Conservation (phyloP, 2,888 invertebrate genomes). For the Muscina levida region DNA sequence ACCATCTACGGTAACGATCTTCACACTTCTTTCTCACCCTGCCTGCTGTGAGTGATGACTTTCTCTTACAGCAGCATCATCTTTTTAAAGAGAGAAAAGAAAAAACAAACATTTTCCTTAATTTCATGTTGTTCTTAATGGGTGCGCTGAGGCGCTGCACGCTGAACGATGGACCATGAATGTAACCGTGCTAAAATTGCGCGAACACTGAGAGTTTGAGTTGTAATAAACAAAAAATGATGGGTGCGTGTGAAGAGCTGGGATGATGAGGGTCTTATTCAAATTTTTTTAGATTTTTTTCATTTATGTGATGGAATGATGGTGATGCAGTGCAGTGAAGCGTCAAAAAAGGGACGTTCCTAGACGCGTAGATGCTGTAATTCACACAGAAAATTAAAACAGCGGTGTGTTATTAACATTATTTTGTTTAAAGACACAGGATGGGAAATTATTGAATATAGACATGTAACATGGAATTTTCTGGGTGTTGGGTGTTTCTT, state of each 20-base stretch:
- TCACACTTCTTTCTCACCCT: slow-evolving; percentile 57
- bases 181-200: neutral
- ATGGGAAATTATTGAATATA: neutral
- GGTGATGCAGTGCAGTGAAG: slow-evolving; percentile 38
- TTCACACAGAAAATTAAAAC: neutral
- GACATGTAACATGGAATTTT: slow-evolving; percentile 20
- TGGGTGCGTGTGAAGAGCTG: slow-evolving; percentile 64
- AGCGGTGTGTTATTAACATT: slow-evolving; percentile 9
- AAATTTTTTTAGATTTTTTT: slow-evolving; percentile 51
- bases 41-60: slow-evolving; percentile 62
- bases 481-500: neutral
- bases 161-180: no score
- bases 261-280: slow-evolving; percentile 65
- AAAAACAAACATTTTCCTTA: slow-evolving; percentile 39
- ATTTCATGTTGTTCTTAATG: slow-evolving; percentile 28
- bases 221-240: slow-evolving; percentile 53
- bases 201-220: slow-evolving; percentile 29
- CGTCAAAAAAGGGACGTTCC: slow-evolving; percentile 53
- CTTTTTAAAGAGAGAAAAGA: slow-evolving; percentile 31
- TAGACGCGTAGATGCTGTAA: neutral
- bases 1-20: slow-evolving; percentile 44
- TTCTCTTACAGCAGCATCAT: slow-evolving; percentile 37
- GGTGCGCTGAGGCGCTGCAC: slow-evolving; percentile 17
- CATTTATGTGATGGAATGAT: slow-evolving; percentile 34
- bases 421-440: slow-evolving; percentile 10